Evolutionary conservation across 1,140 invertebrate species (phyloP).

Genomic region (Holotrichia oblita): DNA sequence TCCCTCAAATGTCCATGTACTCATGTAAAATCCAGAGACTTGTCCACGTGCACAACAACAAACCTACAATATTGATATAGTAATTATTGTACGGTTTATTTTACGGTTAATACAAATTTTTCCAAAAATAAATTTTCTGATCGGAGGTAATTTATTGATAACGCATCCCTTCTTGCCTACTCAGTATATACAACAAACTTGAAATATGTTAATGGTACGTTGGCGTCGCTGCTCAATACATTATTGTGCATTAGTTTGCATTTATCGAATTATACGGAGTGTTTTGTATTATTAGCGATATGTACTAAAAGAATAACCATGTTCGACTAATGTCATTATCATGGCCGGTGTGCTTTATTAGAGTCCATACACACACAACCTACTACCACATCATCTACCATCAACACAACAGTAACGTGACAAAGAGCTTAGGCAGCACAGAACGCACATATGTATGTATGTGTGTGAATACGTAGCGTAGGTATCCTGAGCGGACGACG

Average conservation of each 20-base stretch:
- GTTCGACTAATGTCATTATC: slow-evolving; percentile 52
- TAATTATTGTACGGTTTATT: no score
- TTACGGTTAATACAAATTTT: no score
- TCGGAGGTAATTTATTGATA: no score
- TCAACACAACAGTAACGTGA: neutral
- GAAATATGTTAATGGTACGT: neutral
- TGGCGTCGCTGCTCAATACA: neutral
- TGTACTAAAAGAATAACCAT: slow-evolving; percentile 51
- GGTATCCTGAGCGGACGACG: slow-evolving; percentile 34
- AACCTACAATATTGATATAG: no score
- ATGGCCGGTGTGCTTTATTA: slow-evolving; percentile 43
- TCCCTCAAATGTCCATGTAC: no score
- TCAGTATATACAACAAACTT: neutral
- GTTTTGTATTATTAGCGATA: slow-evolving; percentile 37
- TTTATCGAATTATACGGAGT: slow-evolving; percentile 4
- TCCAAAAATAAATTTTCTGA: no score
- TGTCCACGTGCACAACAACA: no score
- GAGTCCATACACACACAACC: neutral
- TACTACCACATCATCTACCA: neutral
- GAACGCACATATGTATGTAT: neutral
- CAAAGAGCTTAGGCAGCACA: neutral
- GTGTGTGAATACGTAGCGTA: neutral
- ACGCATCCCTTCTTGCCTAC: neutral
- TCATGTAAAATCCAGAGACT: no score
- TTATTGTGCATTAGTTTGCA: slow-evolving; percentile 25